These are phyloP conservation scores for Philhelius pedissequus DNA, from an alignment of 2,888 invertebrate genomes.

Conservation along the genomic window DNA sequence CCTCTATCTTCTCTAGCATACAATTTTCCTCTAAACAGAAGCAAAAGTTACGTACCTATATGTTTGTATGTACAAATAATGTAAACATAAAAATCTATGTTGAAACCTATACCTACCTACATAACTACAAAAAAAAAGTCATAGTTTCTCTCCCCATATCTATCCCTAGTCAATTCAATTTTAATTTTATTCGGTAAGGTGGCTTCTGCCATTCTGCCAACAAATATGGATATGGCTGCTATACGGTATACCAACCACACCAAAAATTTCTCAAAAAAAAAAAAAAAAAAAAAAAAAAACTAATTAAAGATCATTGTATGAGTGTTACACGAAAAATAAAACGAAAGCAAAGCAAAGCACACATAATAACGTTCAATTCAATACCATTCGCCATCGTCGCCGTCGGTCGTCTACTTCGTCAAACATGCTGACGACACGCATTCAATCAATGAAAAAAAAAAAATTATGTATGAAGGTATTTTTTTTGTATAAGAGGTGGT, in stretches of 20 bases:
- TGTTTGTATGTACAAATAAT: not conserved
- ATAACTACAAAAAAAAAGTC: too few relatives aligned
- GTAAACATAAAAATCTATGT: not conserved
- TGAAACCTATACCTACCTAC: not conserved
- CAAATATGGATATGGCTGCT: not conserved
- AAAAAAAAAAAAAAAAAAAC: not conserved
- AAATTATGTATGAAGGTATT: not conserved
- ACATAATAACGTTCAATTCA: not conserved
- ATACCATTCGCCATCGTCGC: too few relatives aligned
- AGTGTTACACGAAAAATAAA: not conserved
- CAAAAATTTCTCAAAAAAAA: not conserved
- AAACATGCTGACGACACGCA: constrained; percentile 8
- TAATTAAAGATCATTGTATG: not conserved
- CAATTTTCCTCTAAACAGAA: not conserved
- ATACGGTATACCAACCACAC: not conserved
- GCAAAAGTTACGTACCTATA: not conserved
- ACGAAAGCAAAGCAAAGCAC: not conserved
- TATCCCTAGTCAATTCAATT: not conserved
- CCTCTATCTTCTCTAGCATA: too few relatives aligned
- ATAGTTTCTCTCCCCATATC: not conserved
- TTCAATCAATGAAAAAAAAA: constrained; percentile 5
- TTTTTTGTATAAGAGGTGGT: not conserved
- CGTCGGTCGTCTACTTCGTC: too few relatives aligned
- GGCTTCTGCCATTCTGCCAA: not conserved
- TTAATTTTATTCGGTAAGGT: not conserved